phyloP scores from a whole-genome alignment of 37 sponge, comb jelly and placozoan species.

The Crambe crambe region DNA sequence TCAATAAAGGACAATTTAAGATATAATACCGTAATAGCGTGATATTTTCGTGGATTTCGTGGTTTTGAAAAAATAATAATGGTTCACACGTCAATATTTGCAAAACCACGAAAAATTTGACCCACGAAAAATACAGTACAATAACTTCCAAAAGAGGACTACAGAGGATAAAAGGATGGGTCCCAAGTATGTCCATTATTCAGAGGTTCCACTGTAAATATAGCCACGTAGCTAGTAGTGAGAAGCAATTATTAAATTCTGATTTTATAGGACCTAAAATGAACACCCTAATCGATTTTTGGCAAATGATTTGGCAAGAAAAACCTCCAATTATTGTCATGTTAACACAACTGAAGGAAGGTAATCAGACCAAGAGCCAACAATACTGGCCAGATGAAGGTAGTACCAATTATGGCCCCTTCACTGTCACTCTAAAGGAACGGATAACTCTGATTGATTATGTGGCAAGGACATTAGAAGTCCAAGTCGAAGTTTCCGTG shows the following conservation, averaged over 20 bases:
- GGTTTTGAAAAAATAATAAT: too few species aligned
- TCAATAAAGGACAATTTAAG: too few species aligned
- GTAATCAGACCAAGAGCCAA: background rate
- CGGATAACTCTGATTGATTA: background rate
- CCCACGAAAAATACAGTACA: too few species aligned
- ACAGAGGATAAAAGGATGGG: too few species aligned
- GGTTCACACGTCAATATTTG: too few species aligned
- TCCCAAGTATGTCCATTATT: too few species aligned
- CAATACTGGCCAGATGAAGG: background rate
- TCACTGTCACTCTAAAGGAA: background rate
- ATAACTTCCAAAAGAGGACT: too few species aligned
- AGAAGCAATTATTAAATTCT: background rate
- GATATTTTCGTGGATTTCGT: too few species aligned
- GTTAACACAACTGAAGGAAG: background rate
- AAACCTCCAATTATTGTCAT: background rate
- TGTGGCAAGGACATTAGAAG: background rate
- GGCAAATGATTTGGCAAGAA: background rate
- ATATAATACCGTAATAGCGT: too few species aligned
- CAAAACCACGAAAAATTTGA: too few species aligned
- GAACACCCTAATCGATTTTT: background rate
- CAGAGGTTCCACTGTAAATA: background rate
- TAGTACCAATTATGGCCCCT: background rate
- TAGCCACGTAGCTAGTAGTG: background rate
- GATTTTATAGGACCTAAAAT: background rate
- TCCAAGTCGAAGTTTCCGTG: too few species aligned